Percentiles rank a stretch among this genome's conserved stretches.
phyloP scores from a whole-genome alignment of 2,113 vertebrate genomes.

The Microtus richardsoni region DNA sequence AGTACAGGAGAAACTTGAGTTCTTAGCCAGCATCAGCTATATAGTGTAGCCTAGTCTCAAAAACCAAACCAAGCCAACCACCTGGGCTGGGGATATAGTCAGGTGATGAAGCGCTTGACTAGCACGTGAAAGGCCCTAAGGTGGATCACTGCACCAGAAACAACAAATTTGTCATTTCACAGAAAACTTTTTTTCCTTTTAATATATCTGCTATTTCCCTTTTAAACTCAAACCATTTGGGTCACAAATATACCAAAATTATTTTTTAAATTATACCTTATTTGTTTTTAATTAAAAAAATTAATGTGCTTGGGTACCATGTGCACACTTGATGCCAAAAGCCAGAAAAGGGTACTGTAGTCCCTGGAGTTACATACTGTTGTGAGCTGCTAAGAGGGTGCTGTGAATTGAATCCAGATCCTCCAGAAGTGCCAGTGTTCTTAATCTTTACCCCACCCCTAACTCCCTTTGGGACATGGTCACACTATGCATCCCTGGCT shows the following conservation, averaged over 20 bases:
- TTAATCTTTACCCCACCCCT: neutral
- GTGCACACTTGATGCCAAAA: neutral
- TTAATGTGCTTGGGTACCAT: neutral
- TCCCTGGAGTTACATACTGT: neutral
- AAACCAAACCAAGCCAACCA: neutral
- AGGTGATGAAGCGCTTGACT: neutral
- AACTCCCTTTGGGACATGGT: neutral
- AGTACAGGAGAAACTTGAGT: neutral
- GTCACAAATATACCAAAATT: neutral
- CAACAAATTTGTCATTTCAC: neutral
- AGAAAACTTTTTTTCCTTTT: neutral
- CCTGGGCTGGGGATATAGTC: neutral
- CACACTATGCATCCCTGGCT: neutral
- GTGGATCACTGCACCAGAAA: neutral
- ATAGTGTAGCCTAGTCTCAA: neutral
- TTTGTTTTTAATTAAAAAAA: too few species aligned
- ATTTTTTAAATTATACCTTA: neutral
- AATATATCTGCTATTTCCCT: constrained; percentile 37
- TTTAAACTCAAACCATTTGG: constrained; percentile 36
- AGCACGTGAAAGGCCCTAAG: neutral
- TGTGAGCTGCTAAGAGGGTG: neutral
- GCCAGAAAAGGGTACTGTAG: neutral
- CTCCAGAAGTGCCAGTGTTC: neutral
- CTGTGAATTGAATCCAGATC: neutral
- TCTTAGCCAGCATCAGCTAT: too few species aligned